Evolutionary conservation across 2,113 vertebrate genomes (phyloP), one percentile per base, ranked within the genome.

Genomic region (Nothoprocta perdicaria): DNA sequence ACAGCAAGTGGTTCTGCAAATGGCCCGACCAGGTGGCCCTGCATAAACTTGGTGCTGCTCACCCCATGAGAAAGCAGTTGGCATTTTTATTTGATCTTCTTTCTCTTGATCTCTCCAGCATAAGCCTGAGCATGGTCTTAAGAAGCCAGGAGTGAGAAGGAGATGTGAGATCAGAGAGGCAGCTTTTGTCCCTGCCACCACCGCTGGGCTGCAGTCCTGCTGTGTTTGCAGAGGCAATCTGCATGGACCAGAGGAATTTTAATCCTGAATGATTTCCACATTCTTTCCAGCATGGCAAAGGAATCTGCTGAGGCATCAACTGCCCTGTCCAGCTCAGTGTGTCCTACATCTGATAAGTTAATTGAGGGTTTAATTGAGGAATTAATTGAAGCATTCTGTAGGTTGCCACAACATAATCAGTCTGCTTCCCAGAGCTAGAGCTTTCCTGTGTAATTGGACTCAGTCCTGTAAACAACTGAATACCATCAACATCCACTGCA

Each of bases 241-340:
- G 81, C 63, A 95, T 93, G 85, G 95, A 76, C 85, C 79, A 41
- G 91, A 93, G 93, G 89, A 94, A 95, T 96, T 89, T 96, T 95
- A 94, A 93, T 95, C 93, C 94, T 62, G 23, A 92, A 74, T 88
- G 50, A 85, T 87, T 92, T 91, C 93, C 93, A 94, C 93, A 85
- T 93, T 95, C 94, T 68, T 95, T 92, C 82, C 72, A 92, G 73
- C 85, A 73, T 66, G 76, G 87, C 82, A 92, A 85, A 94, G 67
- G 76, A 87, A 93, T 95, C 89, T 93, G 95, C 94, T 95, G 94
- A 95, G 91, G 67, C 94, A 95, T 94, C 93, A 91, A 45, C 45
- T 73, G 87, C 91, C 94, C 85, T 82, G 82, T 95, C 84, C 94
- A 91, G 84, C 76, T 75, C 84, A 91, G 84, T 60, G 81, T 89